These are phyloP conservation scores for Alitta virens DNA, from an alignment of 2,888 invertebrate species.

Conservation along the genomic window DNA sequence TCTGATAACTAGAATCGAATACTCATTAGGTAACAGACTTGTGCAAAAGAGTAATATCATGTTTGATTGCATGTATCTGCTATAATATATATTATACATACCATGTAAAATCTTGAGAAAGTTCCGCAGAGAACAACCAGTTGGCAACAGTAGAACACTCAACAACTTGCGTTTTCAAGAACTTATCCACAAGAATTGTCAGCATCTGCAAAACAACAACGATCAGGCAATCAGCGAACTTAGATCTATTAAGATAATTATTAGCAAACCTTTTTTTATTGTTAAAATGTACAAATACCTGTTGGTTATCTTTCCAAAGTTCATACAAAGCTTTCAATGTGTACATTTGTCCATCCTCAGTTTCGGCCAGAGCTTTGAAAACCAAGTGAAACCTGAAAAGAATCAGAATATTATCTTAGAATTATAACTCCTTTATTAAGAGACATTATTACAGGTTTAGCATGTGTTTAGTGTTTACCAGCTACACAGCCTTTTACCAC, in stretches of 20 bases:
- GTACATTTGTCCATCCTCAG: constrained; percentile 89
- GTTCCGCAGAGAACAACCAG: constrained; percentile 95
- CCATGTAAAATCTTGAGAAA: constrained; percentile 85
- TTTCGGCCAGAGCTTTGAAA: constrained; percentile 26
- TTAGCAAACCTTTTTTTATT: background rate
- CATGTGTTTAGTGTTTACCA: too few relatives aligned
- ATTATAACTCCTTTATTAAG: too few relatives aligned
- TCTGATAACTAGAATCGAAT: too few relatives aligned
- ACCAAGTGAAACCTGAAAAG: constrained; percentile 30
- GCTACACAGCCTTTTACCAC: too few relatives aligned
- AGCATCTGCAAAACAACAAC: constrained; percentile 71
- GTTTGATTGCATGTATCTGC: too few relatives aligned
- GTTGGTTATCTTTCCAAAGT: constrained; percentile 93
- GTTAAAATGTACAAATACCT: constrained; percentile 44
- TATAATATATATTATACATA: too few relatives aligned
- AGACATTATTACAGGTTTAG: too few relatives aligned
- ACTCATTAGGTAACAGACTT: too few relatives aligned
- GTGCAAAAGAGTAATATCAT: too few relatives aligned
- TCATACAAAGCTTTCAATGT: constrained; percentile 89
- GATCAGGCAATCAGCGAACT: background rate
- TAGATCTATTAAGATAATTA: background rate
- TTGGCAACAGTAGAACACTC: constrained; percentile 96
- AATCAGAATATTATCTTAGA: too few relatives aligned
- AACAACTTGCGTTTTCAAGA: constrained; percentile 94
- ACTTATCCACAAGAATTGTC: constrained; percentile 91